Percentiles rank a stretch among this genome's conserved stretches.
Evolutionary conservation across 1,140 invertebrate species (phyloP).

Genomic region (Drosophila triauraria): DNA sequence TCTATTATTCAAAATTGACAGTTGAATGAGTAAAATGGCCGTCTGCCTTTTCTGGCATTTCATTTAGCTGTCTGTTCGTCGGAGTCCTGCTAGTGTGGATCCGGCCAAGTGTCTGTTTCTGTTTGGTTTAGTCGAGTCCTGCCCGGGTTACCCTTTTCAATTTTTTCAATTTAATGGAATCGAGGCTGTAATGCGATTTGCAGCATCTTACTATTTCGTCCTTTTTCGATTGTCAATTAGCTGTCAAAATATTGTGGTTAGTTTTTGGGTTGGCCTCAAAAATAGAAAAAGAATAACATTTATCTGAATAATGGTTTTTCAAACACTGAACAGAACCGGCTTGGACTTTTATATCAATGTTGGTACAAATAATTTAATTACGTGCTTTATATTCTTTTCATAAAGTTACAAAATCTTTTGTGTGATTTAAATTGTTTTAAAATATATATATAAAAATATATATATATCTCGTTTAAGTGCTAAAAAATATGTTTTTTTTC

Average conservation of each 20-base stretch:
- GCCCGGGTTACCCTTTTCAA: slow-evolving; percentile 60
- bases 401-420: too few species aligned
- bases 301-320: background rate
- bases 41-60: slow-evolving; percentile 52
- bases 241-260: slow-evolving; percentile 56
- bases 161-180: slow-evolving; percentile 69
- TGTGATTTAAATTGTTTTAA: too few species aligned
- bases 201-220: slow-evolving; percentile 22
- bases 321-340: background rate
- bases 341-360: background rate
- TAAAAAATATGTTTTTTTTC: too few species aligned
- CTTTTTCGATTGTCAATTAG: slow-evolving; percentile 65
- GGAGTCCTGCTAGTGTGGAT: slow-evolving; percentile 1
- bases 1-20: slow-evolving; percentile 83
- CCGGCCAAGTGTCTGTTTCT: slow-evolving; percentile 9
- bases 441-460: too few species aligned
- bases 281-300: background rate
- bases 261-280: slow-evolving; percentile 9
- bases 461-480: too few species aligned
- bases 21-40: slow-evolving; percentile 79
- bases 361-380: background rate
- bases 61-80: slow-evolving; percentile 54
- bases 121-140: slow-evolving; percentile 21
- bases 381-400: background rate
- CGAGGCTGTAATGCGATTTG: slow-evolving; percentile 51